Evolutionary conservation across 1,140 invertebrate genomes (phyloP), one percentile per base, ranked within the genome.

Genomic region (Pseudobourletiella spinata): DNA sequence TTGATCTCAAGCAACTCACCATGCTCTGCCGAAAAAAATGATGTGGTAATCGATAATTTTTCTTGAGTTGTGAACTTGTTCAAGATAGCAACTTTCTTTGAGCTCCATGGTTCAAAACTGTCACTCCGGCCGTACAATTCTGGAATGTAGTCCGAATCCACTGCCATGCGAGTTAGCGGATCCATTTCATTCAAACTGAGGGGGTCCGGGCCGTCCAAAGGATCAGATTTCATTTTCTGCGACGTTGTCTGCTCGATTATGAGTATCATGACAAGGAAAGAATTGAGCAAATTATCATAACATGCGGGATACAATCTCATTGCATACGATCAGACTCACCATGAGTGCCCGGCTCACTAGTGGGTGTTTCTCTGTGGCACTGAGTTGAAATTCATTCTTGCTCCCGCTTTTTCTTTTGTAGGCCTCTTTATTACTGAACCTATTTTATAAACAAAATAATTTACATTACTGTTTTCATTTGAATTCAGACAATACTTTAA

Each of bases 11-110:
- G 15, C 58, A n/a, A 66, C 66, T 66, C 77, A 89, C 87, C 82
- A 83, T 87, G 87, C 74, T 91, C 86, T 65, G 83, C 83, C 43
- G 85, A 84, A 46, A 85, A 82, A 11, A 20, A 75, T 73, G 90
- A 94, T 76, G 89, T 93, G 25, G 89, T 91, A 67, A 95, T 90
- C 4, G 89, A 88, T 46, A 95, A 75, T 74, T 91, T 94, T 75
- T 94, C 90, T 26, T 87, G 89, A 51, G 92, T 96, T 39, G 90
- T 95, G 70, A 88, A 95, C 76, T 89, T 89, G 63, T 82, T 86
- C 3, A 96, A 77, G 71, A 96, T 93, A 4, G 76, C 76, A 64
- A 79, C 73, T 69, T 86, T 83, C 66, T 86, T 84, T 3, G 78
- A 72, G 67, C 76, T 80, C 91, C 91, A 95, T 48, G 84, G 81